Conservation (phyloP, 1,140 invertebrate species). For the Drosophila nikananu region DNA sequence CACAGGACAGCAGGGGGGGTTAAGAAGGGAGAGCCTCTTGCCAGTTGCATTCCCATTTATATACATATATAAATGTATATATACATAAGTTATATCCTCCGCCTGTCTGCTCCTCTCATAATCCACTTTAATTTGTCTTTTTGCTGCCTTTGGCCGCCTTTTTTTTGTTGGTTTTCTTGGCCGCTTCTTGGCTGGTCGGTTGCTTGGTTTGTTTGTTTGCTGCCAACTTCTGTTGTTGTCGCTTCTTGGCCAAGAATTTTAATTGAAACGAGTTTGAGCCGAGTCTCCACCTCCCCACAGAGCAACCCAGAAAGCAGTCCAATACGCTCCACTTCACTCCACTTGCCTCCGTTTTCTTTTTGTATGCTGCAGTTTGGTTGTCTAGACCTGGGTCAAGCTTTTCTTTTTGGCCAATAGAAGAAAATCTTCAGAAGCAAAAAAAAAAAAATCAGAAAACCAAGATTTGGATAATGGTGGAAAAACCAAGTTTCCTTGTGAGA, state of each 20-base stretch:
- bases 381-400: conserved; percentile 71
- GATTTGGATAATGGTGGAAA: not conserved
- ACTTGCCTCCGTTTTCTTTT: conserved; percentile 20
- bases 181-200: conserved; percentile 42
- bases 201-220: conserved; percentile 47
- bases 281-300: conserved; percentile 13
- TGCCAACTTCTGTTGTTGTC: conserved; percentile 52
- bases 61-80: conserved; percentile 14
- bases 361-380: conserved; percentile 21
- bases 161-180: conserved; percentile 45
- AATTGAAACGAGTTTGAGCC: conserved; percentile 78
- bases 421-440: conserved; percentile 25
- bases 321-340: conserved; percentile 26
- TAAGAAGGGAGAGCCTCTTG: conserved; percentile 24
- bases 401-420: conserved; percentile 42
- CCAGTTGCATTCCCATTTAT: conserved; percentile 50
- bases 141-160: conserved; percentile 50
- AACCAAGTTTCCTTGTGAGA: not conserved
- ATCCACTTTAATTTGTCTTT: conserved; percentile 82
- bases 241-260: conserved; percentile 70
- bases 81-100: conserved; percentile 45
- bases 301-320: conserved; percentile 10
- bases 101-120: conserved; percentile 58
- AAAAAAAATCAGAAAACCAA: no score
- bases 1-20: conserved; percentile 14